A percentile compares a stretch with the other conserved stretches of the same genome.
phyloP scores from a whole-genome alignment of 1,140 invertebrate genomes.

The Cryptotermes secundus region DNA sequence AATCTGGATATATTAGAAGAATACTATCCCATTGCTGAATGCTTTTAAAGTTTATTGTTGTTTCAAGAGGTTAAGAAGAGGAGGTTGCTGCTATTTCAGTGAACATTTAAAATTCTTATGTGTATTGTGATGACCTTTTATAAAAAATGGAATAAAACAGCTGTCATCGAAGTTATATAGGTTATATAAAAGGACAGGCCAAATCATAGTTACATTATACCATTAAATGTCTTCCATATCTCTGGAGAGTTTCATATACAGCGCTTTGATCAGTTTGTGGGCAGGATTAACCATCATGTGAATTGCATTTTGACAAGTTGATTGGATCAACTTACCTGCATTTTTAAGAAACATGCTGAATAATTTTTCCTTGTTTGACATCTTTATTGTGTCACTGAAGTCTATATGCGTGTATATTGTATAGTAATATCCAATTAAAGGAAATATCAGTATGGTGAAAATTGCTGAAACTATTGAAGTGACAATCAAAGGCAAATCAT shows the following conservation, averaged over 20 bases:
- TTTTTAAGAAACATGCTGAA: no score
- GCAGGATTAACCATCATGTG: not conserved
- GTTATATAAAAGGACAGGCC: not conserved
- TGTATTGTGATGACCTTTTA: not conserved
- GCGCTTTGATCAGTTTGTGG: not conserved
- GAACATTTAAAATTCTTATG: not conserved
- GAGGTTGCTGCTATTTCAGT: not conserved
- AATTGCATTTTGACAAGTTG: not conserved
- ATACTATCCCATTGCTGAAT: not conserved
- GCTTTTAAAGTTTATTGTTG: not conserved
- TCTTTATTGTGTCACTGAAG: no score
- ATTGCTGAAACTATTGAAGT: no score
- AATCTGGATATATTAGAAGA: not conserved
- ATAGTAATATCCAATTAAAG: no score
- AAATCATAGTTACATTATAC: not conserved
- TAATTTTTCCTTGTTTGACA: no score
- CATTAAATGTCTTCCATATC: not conserved
- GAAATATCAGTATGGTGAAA: no score
- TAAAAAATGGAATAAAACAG: not conserved
- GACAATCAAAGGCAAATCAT: no score
- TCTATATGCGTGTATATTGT: no score
- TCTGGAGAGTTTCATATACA: not conserved
- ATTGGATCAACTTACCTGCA: not conserved
- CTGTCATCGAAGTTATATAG: not conserved
- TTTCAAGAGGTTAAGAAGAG: not conserved